Percentiles rank a stretch among this genome's conserved stretches.
These are phyloP conservation scores for Prorops nasuta DNA, from an alignment of 1,140 invertebrate species.

Conservation along the genomic window DNA sequence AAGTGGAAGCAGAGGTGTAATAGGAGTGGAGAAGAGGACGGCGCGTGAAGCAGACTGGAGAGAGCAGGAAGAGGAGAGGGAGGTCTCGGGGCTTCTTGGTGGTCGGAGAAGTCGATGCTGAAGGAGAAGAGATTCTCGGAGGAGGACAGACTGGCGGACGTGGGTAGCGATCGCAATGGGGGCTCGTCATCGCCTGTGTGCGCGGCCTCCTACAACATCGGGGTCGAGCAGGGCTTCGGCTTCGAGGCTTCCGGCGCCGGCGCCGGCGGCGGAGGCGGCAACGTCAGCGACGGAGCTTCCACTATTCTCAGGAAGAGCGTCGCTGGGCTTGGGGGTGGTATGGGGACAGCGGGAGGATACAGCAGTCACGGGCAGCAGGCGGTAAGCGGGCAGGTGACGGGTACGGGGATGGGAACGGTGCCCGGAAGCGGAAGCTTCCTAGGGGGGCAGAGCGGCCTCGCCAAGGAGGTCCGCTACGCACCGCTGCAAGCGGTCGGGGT, in stretches of 20 bases:
- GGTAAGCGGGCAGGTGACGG: conserved; percentile 25
- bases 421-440: too few relatives aligned
- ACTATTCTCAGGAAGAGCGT: conserved; percentile 31
- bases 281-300: conserved; percentile 23
- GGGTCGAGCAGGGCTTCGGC: conserved; percentile 28
- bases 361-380: conserved; percentile 21
- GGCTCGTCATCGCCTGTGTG: conserved; percentile 33
- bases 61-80: not conserved
- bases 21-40: not conserved
- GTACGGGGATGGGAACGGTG: conserved; percentile 23
- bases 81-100: not conserved
- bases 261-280: conserved; percentile 30
- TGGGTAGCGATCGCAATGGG: conserved; percentile 44
- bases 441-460: conserved; percentile 32
- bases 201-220: conserved; percentile 31
- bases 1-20: conserved; percentile 13
- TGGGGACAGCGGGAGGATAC: conserved; percentile 18
- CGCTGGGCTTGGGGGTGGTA: conserved; percentile 29
- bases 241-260: conserved; percentile 33
- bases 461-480: conserved; percentile 62
- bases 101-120: conserved; percentile 37
- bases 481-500: conserved; percentile 57
- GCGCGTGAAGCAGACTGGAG: not conserved
- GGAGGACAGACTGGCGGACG: conserved; percentile 40
- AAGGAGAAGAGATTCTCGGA: conserved; percentile 48